Percentiles rank a stretch among this genome's conserved stretches.
phyloP scores from a whole-genome alignment of 2,888 invertebrate species.

The Nephrotoma guestfalica region DNA sequence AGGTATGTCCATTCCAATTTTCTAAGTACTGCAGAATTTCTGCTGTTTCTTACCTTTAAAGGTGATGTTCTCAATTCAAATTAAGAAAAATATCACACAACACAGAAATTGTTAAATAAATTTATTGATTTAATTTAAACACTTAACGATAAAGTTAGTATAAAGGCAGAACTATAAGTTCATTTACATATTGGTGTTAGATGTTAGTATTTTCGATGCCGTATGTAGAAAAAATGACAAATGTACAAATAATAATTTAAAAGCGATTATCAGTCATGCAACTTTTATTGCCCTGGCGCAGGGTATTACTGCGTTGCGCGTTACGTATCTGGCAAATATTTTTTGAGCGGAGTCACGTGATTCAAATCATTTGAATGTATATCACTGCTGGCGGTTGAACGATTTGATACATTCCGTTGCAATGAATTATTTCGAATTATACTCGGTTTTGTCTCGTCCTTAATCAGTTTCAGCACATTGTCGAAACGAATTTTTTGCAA shows the following conservation, averaged over 20 bases:
- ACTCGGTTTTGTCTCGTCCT: conserved; percentile 5
- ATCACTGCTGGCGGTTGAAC: background rate
- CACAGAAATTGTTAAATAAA: background rate
- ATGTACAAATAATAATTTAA: background rate
- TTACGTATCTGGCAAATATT: background rate
- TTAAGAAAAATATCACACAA: too few relatives aligned
- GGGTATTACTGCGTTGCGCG: too few relatives aligned
- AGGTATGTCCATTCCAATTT: too few relatives aligned
- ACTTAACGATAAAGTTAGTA: background rate
- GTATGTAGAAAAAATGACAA: background rate
- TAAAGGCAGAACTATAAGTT: background rate
- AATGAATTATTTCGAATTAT: conserved; percentile 5
- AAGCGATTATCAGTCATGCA: background rate
- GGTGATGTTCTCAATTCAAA: too few relatives aligned
- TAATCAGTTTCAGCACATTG: conserved; percentile 3
- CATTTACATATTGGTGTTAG: background rate
- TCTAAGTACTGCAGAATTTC: too few relatives aligned
- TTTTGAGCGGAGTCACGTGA: background rate
- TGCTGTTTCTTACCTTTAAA: too few relatives aligned
- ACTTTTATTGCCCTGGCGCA: background rate
- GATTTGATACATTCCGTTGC: background rate
- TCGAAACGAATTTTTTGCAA: background rate
- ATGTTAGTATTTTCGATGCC: background rate
- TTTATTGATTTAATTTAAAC: background rate
- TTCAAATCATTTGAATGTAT: background rate